Base-by-base conservation (phyloP, 2,888 invertebrate genomes). In the Drosophila lacicola region DNA sequence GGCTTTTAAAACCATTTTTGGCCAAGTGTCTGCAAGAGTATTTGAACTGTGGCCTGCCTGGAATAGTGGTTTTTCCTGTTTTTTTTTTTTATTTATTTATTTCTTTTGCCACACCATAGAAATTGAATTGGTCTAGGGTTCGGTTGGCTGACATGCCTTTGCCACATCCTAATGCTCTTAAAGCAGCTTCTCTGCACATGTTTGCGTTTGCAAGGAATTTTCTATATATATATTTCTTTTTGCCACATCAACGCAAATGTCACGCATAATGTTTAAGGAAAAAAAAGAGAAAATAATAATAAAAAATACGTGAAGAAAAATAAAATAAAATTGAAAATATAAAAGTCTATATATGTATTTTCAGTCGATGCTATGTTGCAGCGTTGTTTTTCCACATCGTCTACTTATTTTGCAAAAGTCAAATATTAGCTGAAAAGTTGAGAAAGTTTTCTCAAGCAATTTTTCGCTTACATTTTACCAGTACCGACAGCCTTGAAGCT, bases 401-500 rank as follows among this genome's bases (percentile, higher is more conserved):
- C 85, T 89, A 70, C 80, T 84, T 87, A 88, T 90, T 87, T 83
- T 85, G 80, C 75, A 80, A 82, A 89, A 90, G 82, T 87, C 90
- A 90, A 90, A 90, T 90, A 90, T 90, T 90, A 88, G 90, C 90
- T 90, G 88, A 90, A 90, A 90, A 90, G 89, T 90, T 90, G 86
- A 79, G 80, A 90, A 90, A 90, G 82, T 90, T 90, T 87, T 87
- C 87, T 73, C 83, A 85, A 82, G 87, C 90, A 90, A 89, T 90
- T 90, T 90, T 85, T 75, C 83, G 80, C 85, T 89, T 78, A 88
- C 84, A 85, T 85, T 85, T 86, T 84, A 79, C 62, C 57, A 78
- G 63, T 25, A 72, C 51, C 60, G 62, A 49, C 58, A 45, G 55
- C 42, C 61, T 46, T 45, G 37, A 39, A 45, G 66, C 54, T 53